phyloP scores from a whole-genome alignment of 1,140 invertebrate species.

The Leucophenga varia region DNA sequence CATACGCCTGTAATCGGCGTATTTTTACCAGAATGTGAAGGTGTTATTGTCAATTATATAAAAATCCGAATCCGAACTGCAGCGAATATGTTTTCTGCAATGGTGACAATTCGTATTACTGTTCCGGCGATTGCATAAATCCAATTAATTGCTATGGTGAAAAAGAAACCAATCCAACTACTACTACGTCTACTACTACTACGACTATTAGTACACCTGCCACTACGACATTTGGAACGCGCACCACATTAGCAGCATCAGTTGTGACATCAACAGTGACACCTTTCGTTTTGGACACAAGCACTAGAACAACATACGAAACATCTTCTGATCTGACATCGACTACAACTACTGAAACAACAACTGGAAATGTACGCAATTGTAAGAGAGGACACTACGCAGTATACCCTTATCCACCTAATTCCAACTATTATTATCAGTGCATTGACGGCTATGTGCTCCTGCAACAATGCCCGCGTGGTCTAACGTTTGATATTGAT shows the following conservation, averaged over 20 bases:
- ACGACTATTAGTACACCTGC: neutral
- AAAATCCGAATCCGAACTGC: constrained; percentile 29
- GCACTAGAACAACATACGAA: neutral
- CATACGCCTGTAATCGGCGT: no score
- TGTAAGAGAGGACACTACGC: constrained; percentile 20
- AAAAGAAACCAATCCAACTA: neutral
- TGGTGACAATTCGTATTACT: constrained; percentile 41
- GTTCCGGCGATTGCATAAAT: constrained; percentile 33
- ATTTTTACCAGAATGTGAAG: constrained; percentile 39
- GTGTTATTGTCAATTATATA: constrained; percentile 27
- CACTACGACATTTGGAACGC: no score
- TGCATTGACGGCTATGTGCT: constrained; percentile 30
- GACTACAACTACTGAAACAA: neutral
- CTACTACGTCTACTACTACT: neutral
- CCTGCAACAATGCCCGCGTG: constrained; percentile 37
- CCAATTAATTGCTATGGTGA: constrained; percentile 19
- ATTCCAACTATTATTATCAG: constrained; percentile 39
- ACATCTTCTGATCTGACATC: neutral
- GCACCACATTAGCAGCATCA: neutral
- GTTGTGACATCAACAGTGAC: neutral
- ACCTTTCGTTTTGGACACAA: neutral
- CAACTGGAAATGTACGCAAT: constrained; percentile 10
- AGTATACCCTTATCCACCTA: constrained; percentile 39
- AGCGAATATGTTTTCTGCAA: constrained; percentile 40
- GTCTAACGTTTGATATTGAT: no score